These are phyloP conservation scores for Pygoscelis antarcticus DNA, from an alignment of 2,113 vertebrate species.

Conservation along the genomic window DNA sequence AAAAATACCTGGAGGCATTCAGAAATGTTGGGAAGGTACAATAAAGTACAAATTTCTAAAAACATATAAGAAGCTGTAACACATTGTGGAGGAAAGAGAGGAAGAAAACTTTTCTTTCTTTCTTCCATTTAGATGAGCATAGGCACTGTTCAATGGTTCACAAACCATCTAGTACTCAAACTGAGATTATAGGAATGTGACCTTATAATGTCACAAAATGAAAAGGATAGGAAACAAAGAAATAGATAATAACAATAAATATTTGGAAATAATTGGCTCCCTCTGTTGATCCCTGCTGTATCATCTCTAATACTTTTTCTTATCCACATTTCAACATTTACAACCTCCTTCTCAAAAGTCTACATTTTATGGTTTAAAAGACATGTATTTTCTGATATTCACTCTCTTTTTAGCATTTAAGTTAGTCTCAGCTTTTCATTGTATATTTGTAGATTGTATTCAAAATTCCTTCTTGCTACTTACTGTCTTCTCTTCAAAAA, in stretches of 20 bases:
- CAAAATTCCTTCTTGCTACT: slow-evolving; percentile 7
- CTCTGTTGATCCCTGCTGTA: not conserved
- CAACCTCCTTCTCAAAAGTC: not conserved
- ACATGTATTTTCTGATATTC: not conserved
- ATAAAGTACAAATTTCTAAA: not conserved
- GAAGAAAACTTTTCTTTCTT: not conserved
- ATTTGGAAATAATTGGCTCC: not conserved
- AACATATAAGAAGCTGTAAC: not conserved
- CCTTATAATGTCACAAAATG: not conserved
- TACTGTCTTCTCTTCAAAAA: slow-evolving; percentile 11
- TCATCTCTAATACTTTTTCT: not conserved
- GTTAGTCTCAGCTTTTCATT: not conserved
- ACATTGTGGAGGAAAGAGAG: not conserved
- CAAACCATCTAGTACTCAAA: not conserved
- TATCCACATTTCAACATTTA: not conserved
- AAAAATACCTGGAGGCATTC: not conserved
- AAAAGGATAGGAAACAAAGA: not conserved
- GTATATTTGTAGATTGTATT: not conserved
- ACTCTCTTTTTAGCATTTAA: not conserved
- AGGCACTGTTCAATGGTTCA: not conserved
- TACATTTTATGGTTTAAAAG: not conserved
- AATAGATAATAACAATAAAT: not conserved
- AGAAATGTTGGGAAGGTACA: not conserved
- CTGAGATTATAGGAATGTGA: not conserved
- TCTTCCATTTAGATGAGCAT: not conserved